phyloP scores from a whole-genome alignment of 1,140 invertebrate species.

The Bombus superbus region DNA sequence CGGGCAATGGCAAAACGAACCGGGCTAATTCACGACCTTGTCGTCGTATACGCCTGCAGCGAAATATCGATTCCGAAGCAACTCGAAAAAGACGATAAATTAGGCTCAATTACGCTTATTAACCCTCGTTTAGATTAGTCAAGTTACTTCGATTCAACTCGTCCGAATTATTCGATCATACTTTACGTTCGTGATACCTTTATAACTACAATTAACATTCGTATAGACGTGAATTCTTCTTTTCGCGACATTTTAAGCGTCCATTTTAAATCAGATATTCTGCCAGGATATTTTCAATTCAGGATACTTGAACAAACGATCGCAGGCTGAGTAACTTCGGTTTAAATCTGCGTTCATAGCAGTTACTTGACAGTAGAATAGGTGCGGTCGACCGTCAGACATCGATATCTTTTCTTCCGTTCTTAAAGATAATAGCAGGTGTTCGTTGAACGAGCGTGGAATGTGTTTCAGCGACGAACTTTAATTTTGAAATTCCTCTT shows the following conservation, averaged over 20 bases:
- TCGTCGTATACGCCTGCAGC: conserved; percentile 37
- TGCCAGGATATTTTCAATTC: too few species aligned
- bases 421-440: neutral
- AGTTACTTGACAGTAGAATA: neutral
- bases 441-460: neutral
- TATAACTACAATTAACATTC: neutral
- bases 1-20: conserved; percentile 46
- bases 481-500: too few species aligned
- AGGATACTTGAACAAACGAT: too few species aligned
- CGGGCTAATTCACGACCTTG: conserved; percentile 64
- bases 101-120: conserved; percentile 44
- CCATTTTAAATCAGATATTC: too few species aligned
- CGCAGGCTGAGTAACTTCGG: too few species aligned
- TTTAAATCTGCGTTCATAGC: too few species aligned
- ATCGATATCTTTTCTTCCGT: neutral
- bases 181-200: neutral
- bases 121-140: neutral
- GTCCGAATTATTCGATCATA: neutral
- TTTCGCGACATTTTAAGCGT: too few species aligned
- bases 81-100: conserved; percentile 52
- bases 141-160: neutral
- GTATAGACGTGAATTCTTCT: neutral
- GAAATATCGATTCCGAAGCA: conserved; percentile 44
- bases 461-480: too few species aligned
- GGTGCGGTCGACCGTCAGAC: too few species aligned